Evolutionary conservation across 2,797 vertebrate genomes (phyloP).

Genomic region (Borostomias antarcticus): DNA sequence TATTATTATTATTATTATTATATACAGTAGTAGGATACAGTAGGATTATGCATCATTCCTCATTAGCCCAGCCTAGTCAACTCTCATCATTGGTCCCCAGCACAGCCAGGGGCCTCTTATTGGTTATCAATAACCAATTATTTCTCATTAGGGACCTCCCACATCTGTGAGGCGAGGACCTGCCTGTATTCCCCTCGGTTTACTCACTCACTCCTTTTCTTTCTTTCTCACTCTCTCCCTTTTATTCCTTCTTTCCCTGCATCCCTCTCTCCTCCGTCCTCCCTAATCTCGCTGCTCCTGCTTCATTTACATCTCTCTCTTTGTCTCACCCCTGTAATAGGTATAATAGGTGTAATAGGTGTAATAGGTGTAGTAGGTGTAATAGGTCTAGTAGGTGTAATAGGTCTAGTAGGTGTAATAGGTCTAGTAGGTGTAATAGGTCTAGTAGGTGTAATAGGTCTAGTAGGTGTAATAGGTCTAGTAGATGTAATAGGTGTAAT

Average conservation of each 20-base stretch:
- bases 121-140: slow-evolving; percentile 51
- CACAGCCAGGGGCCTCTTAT: slow-evolving; percentile 28
- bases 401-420: too few relatives aligned
- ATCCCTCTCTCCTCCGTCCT: not conserved
- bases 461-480: too few relatives aligned
- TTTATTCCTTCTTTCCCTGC: too few relatives aligned
- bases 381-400: too few relatives aligned
- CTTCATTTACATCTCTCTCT: not conserved
- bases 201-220: not conserved
- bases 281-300: not conserved
- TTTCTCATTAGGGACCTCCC: slow-evolving; percentile 36
- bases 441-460: too few relatives aligned
- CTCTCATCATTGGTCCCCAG: slow-evolving; percentile 33
- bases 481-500: too few relatives aligned
- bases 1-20: too few relatives aligned
- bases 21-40: too few relatives aligned
- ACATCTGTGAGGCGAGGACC: slow-evolving; percentile 16
- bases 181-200: not conserved
- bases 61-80: slow-evolving; percentile 44
- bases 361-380: too few relatives aligned
- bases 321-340: too few relatives aligned
- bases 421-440: too few relatives aligned
- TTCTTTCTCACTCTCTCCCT: not conserved
- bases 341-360: too few relatives aligned
- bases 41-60: slow-evolving; percentile 55